Evolutionary conservation across 2,888 invertebrate genomes (phyloP).

Genomic region (Phasia obesa): DNA sequence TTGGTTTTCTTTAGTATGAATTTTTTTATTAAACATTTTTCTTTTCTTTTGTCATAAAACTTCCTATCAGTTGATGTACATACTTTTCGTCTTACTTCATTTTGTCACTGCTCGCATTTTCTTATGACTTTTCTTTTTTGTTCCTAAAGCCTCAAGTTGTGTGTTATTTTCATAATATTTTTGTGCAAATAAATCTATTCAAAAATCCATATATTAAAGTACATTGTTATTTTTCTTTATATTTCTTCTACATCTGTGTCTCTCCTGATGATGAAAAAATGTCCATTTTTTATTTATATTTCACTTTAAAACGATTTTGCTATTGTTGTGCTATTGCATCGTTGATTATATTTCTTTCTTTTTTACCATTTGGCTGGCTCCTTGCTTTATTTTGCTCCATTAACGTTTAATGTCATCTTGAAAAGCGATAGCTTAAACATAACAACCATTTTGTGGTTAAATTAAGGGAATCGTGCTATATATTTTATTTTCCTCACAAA

Average conservation of each 20-base stretch:
- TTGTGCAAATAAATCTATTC: conserved; percentile 26
- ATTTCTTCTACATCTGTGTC: conserved; percentile 10
- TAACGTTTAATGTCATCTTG: conserved; percentile 66
- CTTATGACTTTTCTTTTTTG: neutral
- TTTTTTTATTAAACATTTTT: conserved; percentile 21
- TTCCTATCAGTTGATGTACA: conserved; percentile 72
- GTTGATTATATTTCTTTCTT: neutral
- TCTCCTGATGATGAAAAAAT: neutral
- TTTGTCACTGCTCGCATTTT: conserved; percentile 68
- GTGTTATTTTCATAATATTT: conserved; percentile 50
- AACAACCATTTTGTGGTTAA: conserved; percentile 61
- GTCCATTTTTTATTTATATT: conserved; percentile 13
- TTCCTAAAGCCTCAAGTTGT: conserved; percentile 49
- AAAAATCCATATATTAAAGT: conserved; percentile 14
- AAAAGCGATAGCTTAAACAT: conserved; percentile 58
- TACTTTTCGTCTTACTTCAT: conserved; percentile 75
- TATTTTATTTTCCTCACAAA: neutral
- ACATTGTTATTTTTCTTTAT: conserved; percentile 28
- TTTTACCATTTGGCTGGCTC: conserved; percentile 36
- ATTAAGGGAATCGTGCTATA: conserved; percentile 23
- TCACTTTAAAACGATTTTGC: neutral
- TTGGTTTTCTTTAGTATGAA: neutral
- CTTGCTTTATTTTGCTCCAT: conserved; percentile 65
- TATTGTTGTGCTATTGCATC: neutral
- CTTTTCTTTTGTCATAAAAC: conserved; percentile 64